Base-by-base conservation (phyloP, 2,113 vertebrate genomes). In the Motacilla tschutschensis region DNA sequence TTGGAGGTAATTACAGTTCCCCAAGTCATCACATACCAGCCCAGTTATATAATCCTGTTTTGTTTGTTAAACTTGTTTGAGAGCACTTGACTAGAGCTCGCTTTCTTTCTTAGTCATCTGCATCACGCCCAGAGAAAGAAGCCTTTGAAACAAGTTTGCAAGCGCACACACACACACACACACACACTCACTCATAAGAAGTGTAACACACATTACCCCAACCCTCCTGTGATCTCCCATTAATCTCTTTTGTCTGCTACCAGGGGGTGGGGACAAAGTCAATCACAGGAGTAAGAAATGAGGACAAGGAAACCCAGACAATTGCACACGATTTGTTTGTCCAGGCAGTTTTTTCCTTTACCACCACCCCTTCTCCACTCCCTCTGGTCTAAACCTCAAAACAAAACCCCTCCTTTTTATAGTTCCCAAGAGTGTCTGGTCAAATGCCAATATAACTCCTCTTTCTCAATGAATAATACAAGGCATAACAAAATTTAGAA, bases 31-130 rank as follows among this genome's bases (percentile, higher is more conserved):
- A 48, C 79, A 76, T 82, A 90, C 88, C 88, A 85, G 78, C 58
- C 83, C 85, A 87, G 53, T 93, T 88, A 89, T 58, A 88, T 80
- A 89, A 94, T 38, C 93, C 74, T 57, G 95, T 90, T 95, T 75
- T 76, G 91, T 93, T 91, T 93, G 95, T 79, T 89, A 70, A 90
- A 94, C 94, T 93, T 86, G 93, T 94, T 95, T 88, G 64, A 83
- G 71, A 90, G 48, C 67, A 60, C 87, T 88, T 87, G 65, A 91
- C 57, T 89, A 28, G 17, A 87, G 63, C 73, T 85, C 1, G 2
- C 28, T 79, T 77, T 29, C 33, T 57, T 79, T 59, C 84, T 93
- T 93, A 93, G 83, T 91, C 88, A 91, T 74, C 33, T 38, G 28
- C 22, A 85, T 85, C 84, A 88, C 69, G 0, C 90, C 92, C 88